phyloP scores from a whole-genome alignment of 2,797 vertebrate genomes.

The Enteromius fasciolatus region DNA sequence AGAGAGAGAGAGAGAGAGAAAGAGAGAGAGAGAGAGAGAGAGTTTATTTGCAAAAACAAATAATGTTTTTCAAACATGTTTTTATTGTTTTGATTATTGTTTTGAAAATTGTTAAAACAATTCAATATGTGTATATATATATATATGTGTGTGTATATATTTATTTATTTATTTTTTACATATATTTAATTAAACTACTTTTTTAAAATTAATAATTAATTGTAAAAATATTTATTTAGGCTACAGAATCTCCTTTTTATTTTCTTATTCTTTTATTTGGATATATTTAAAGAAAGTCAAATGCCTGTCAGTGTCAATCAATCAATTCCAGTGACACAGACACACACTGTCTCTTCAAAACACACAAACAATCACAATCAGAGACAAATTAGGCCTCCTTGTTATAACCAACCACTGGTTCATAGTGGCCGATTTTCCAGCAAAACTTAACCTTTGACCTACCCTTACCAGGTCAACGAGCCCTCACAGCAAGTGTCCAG shows the following conservation, averaged over 20 bases:
- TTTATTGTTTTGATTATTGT: no score
- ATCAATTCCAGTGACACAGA: constrained; percentile 3
- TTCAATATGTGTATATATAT: no score
- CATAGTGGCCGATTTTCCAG: constrained; percentile 52
- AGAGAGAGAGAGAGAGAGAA: no score
- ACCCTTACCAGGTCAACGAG: constrained; percentile 64
- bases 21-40: no score
- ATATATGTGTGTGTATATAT: no score
- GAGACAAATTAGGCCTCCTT: constrained; percentile 70
- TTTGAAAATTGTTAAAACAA: no score
- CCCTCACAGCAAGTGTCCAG: constrained; percentile 66
- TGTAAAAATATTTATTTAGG: not conserved
- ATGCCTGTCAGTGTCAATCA: constrained; percentile 12
- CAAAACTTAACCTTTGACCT: constrained; percentile 71
- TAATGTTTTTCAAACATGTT: no score
- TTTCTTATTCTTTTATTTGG: not conserved
- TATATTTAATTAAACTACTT: not conserved
- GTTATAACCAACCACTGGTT: constrained; percentile 48
- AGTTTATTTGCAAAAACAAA: no score
- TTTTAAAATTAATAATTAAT: not conserved
- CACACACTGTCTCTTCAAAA: constrained; percentile 23
- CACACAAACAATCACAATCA: constrained; percentile 45
- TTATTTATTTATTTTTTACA: no score
- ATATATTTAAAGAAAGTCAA: constrained; percentile 2
- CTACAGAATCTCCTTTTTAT: not conserved